Evolutionary conservation across 2,797 vertebrate genomes (phyloP), one percentile per base, ranked within the genome.

Genomic region (Adelosebastes latens): DNA sequence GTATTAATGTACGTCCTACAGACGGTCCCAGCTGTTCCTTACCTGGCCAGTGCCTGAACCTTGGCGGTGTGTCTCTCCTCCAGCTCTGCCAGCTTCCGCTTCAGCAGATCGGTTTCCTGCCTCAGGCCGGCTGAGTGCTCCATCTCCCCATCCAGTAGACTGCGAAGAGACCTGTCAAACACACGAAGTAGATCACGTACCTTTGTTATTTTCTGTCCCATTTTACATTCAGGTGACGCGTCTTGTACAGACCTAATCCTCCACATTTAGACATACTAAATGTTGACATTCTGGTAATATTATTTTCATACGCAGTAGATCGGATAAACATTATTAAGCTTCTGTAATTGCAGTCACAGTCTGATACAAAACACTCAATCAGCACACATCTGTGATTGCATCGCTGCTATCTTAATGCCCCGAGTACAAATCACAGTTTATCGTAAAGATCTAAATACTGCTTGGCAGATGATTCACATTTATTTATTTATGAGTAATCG

Each of bases 131-230:
- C 97, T 0, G 98, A 99, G 89, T 98, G 98, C 80, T 99, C 98
- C 99, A 99, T 99, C 95, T 99, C 98, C 4, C 97, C 97, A 1
- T 99, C 99, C 69, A 99, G 94, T 79, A 99, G 96, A 79, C 95
- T 96, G 69, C 99, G 95, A 64, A 99, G 96, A 5, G 98, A 99
- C 88, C 99, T 99, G 93, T 18, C 42, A 8, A 59, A 80, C 34
- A 86, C 46, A 79, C 2, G 12, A 20, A 63, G 36, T 0, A 31
- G 27, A 65, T 36, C 77, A 80, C n/a, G 16, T 2, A 24, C 24
- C 66, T 16, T 3, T 24, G 8, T 13, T 56, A 11, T 31, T 32
- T 52, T 52, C 68, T 32, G 29, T 39, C 58, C 11, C 8, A 55
- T n/a, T 66, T 32, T 32, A 18, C 11, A 62, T 58, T 66, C 75